A percentile compares a stretch with the other conserved stretches of the same genome.
Conservation (phyloP, 2,888 invertebrate species). For the Drosophila paramelanica region DNA sequence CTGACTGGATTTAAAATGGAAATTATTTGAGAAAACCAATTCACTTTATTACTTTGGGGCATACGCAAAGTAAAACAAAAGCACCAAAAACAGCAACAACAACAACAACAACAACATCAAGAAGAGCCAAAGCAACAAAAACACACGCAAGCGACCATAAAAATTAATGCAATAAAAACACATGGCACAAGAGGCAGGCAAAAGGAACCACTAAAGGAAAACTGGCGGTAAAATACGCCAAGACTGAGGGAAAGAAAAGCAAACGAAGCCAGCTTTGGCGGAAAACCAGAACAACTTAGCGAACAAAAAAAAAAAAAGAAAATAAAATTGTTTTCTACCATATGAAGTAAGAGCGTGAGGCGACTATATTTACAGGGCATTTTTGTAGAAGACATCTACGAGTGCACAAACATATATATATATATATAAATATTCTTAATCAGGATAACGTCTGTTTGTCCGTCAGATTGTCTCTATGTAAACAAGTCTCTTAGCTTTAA, state of each 20-base stretch:
- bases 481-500: not conserved
- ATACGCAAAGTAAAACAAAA: slow-evolving; percentile 76
- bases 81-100: slow-evolving; percentile 43
- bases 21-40: slow-evolving; percentile 78
- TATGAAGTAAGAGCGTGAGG: slow-evolving; percentile 10
- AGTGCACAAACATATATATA: not conserved
- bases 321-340: slow-evolving; percentile 1
- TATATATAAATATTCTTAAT: not conserved
- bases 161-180: slow-evolving; percentile 79
- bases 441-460: not conserved
- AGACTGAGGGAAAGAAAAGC: slow-evolving; percentile 3
- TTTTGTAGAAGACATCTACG: not conserved
- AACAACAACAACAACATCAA: slow-evolving; percentile 33
- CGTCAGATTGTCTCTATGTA: not conserved
- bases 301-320: slow-evolving; percentile 6
- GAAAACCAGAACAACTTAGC: slow-evolving; percentile 23
- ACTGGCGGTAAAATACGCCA: slow-evolving; percentile 25
- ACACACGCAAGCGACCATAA: slow-evolving; percentile 66
- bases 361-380: not conserved
- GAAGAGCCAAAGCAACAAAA: slow-evolving; percentile 37
- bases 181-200: slow-evolving; percentile 59
- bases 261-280: slow-evolving; percentile 6
- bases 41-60: slow-evolving; percentile 79
- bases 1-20: slow-evolving; percentile 78
- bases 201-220: slow-evolving; percentile 24